A percentile compares a stretch with the other conserved stretches of the same genome.
phyloP scores from a whole-genome alignment of 2,113 vertebrate genomes.

The Marmota flaviventris region DNA sequence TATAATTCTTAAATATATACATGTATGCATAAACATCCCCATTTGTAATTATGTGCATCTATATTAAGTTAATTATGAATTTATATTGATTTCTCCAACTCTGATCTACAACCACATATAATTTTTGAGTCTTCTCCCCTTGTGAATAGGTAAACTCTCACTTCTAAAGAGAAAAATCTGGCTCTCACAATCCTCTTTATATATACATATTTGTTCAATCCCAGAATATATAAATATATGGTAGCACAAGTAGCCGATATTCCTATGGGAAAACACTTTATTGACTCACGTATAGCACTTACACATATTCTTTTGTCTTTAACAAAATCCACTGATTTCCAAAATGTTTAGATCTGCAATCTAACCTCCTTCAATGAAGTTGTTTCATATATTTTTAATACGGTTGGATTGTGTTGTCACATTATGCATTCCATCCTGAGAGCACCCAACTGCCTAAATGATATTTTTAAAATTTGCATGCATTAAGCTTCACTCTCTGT shows the following conservation, averaged over 20 bases:
- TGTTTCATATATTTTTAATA: slow-evolving; percentile 62
- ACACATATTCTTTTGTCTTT: not conserved
- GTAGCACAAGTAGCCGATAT: not conserved
- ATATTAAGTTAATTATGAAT: not conserved
- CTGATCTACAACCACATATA: not conserved
- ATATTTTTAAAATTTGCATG: slow-evolving; percentile 48
- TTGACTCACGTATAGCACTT: not conserved
- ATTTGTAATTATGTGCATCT: not conserved
- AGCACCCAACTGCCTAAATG: slow-evolving; percentile 25
- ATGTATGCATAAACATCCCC: not conserved
- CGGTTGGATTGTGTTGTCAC: not conserved
- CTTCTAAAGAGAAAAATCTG: not conserved
- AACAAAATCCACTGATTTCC: not conserved
- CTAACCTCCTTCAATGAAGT: slow-evolving; percentile 14
- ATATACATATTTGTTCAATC: not conserved
- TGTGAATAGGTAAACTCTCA: not conserved
- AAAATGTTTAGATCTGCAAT: slow-evolving; percentile 21
- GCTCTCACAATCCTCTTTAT: not conserved
- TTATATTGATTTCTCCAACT: not conserved
- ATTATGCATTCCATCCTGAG: slow-evolving; percentile 10
- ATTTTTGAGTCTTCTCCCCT: not conserved
- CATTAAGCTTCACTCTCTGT: slow-evolving; percentile 2
- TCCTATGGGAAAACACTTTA: not conserved
- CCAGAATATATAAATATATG: not conserved
- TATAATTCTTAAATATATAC: too few relatives aligned